Percentiles rank a stretch among this genome's conserved stretches.
phyloP scores from a whole-genome alignment of 2,888 invertebrate species.

The Isoperla grammatica region DNA sequence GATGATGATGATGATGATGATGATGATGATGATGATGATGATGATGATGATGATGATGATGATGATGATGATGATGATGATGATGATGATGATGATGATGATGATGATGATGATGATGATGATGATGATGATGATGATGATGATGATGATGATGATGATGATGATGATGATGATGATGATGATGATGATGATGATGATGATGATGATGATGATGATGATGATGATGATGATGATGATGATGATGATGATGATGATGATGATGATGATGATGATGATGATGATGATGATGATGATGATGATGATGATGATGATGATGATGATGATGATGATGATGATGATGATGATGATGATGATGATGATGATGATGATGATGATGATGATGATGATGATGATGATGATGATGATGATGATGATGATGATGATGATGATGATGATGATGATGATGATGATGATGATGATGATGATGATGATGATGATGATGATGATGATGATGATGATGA shows the following conservation, averaged over 20 bases:
- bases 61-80: slow-evolving; percentile 19
- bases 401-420: no score
- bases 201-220: slow-evolving; percentile 19
- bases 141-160: slow-evolving; percentile 19
- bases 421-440: no score
- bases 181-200: slow-evolving; percentile 16
- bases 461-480: no score
- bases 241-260: slow-evolving; percentile 19
- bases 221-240: slow-evolving; percentile 19
- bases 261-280: slow-evolving; percentile 17
- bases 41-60: slow-evolving; percentile 19
- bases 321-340: slow-evolving; percentile 18
- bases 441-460: no score
- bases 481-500: no score
- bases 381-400: no score
- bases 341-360: no score
- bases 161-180: slow-evolving; percentile 19
- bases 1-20: slow-evolving; percentile 19
- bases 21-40: slow-evolving; percentile 18
- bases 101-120: slow-evolving; percentile 16
- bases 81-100: slow-evolving; percentile 19
- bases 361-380: no score
- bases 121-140: slow-evolving; percentile 19
- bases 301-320: slow-evolving; percentile 19
- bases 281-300: slow-evolving; percentile 19